Percentiles rank a stretch among this genome's conserved stretches.
phyloP scores from a whole-genome alignment of 2,113 vertebrate species.

The Podocnemis expansa region DNA sequence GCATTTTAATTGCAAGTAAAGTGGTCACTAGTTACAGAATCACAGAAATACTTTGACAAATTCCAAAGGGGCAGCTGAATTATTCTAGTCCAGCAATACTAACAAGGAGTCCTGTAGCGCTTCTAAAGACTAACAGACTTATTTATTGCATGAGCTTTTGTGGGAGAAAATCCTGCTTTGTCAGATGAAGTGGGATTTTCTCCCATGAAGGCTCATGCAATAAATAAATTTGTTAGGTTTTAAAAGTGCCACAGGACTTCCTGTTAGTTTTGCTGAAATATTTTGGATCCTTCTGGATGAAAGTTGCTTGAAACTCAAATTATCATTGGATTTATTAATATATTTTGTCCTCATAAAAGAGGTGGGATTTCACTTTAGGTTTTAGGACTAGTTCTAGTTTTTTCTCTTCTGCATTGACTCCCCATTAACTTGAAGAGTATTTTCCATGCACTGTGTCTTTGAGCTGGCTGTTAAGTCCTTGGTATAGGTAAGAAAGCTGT shows the following conservation, averaged over 20 bases:
- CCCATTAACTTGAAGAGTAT: not conserved
- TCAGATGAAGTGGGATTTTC: too few species aligned
- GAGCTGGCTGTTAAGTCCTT: not conserved
- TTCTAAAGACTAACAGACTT: too few species aligned
- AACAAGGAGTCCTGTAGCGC: too few species aligned
- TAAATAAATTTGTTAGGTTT: too few species aligned
- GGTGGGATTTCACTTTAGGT: not conserved
- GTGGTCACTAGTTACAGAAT: not conserved
- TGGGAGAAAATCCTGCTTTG: too few species aligned
- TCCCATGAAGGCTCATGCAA: too few species aligned
- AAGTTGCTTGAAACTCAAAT: not conserved
- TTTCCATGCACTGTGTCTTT: not conserved
- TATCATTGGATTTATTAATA: not conserved
- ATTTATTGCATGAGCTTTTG: too few species aligned
- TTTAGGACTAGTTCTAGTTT: not conserved
- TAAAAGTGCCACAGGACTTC: too few species aligned
- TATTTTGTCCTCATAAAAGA: not conserved
- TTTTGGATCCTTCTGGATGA: not conserved
- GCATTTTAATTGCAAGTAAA: accelerated
- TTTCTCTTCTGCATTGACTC: not conserved
- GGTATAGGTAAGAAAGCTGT: not conserved
- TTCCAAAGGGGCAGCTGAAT: too few species aligned
- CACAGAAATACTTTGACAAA: not conserved
- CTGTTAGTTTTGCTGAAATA: too few species aligned
- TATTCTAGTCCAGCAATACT: too few species aligned